These are phyloP conservation scores for Misgurnus mizolepis DNA, from an alignment of 2,113 vertebrate species.

Conservation along the genomic window DNA sequence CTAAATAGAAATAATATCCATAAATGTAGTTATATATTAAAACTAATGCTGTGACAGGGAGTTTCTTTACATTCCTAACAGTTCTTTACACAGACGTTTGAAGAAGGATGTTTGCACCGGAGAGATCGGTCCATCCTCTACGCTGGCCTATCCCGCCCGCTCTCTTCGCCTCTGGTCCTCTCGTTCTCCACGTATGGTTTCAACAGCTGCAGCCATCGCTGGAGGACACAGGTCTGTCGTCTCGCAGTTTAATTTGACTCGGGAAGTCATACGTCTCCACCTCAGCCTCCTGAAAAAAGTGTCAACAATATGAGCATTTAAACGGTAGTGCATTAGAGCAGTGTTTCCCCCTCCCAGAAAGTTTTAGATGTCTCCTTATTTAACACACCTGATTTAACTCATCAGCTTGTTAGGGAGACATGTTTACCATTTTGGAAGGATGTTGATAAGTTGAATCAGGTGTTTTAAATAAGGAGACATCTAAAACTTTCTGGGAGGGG, in stretches of 20 bases:
- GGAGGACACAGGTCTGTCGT: slow-evolving; percentile 42
- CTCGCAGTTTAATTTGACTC: slow-evolving; percentile 56
- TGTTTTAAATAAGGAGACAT: too few species aligned
- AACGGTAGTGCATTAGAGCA: background rate
- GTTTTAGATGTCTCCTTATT: too few species aligned
- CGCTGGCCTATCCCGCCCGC: slow-evolving; percentile 6
- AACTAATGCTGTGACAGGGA: slow-evolving; percentile 48
- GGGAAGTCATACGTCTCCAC: slow-evolving; percentile 56
- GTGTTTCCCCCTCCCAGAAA: too few species aligned
- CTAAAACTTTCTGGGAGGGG: too few species aligned
- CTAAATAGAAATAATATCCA: slow-evolving; percentile 37
- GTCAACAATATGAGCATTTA: background rate
- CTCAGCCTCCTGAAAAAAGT: slow-evolving; percentile 51
- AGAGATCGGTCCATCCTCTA: background rate
- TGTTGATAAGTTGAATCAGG: too few species aligned
- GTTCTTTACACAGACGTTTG: slow-evolving; percentile 29
- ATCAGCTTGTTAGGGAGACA: too few species aligned
- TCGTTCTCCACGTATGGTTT: background rate
- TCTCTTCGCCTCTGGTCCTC: slow-evolving; percentile 6
- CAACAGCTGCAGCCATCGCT: slow-evolving; percentile 55
- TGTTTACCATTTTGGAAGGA: too few species aligned
- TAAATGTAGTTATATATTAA: slow-evolving; percentile 41
- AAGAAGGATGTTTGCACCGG: slow-evolving; percentile 27
- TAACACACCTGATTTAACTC: too few species aligned
- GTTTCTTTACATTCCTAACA: slow-evolving; percentile 36